Evolutionary conservation across 2,113 vertebrate genomes (phyloP).

Genomic region (Mesocricetus auratus): DNA sequence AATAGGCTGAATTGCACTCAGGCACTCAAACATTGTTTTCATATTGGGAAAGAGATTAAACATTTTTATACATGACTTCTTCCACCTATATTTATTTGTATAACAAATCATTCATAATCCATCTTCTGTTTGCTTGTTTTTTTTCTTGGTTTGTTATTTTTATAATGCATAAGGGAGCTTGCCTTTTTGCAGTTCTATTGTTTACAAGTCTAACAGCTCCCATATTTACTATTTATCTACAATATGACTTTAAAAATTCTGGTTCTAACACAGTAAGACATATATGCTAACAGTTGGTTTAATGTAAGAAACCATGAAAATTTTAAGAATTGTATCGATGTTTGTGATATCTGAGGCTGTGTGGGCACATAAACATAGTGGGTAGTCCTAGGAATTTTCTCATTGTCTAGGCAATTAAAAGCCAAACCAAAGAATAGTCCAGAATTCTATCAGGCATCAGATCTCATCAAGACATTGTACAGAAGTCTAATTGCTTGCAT

Average conservation of each 20-base stretch:
- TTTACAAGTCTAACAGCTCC: neutral
- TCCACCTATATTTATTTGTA: constrained; percentile 5
- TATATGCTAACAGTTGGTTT: neutral
- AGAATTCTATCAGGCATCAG: neutral
- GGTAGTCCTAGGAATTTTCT: neutral
- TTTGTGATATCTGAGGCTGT: neutral
- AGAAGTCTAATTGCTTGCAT: neutral
- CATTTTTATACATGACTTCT: neutral
- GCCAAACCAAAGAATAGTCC: neutral
- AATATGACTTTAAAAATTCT: constrained; percentile 2
- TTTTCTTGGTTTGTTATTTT: constrained; percentile 8
- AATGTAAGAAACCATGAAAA: neutral
- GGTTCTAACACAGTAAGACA: neutral
- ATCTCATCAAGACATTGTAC: neutral
- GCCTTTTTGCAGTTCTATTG: neutral
- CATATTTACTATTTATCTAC: neutral
- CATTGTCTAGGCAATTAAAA: neutral
- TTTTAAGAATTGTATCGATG: neutral
- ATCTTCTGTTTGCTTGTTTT: neutral
- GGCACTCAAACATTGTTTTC: neutral
- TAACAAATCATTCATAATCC: neutral
- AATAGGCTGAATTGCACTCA: constrained; percentile 1
- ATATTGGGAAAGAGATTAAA: neutral
- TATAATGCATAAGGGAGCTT: neutral
- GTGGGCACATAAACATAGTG: neutral